Base-by-base conservation (phyloP, 2,888 invertebrate genomes). In the Arctia plantaginis region DNA sequence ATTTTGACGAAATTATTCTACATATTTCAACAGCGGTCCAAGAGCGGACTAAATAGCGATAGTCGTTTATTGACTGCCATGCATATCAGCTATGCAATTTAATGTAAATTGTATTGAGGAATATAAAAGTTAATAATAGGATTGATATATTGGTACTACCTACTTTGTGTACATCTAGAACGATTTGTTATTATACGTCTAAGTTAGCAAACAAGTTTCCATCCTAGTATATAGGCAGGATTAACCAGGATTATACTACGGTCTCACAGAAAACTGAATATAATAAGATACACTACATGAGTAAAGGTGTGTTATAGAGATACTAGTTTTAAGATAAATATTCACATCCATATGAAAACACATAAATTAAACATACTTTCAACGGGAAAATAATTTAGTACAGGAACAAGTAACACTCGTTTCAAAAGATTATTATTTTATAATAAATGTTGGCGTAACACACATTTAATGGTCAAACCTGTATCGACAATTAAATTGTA, bases 1-100 rank as follows among this genome's bases (percentile, higher is more conserved):
- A 71, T 73, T 74, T 73, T 47, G 71, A 77, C 44, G 35, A 76
- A 69, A 75, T 73, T 72, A 71, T 76, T 69, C 51, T 33, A 35
- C 30, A 18, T n/a, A 66, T 74, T 77, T 72, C 27, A 68, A 66
- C 59, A 20, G 20, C 41, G 27, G 30, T 69, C 71, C 65, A 41
- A 66, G 77, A 69, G 70, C 44, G 51, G 66, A 39, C 72, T 75
- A 69, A 62, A 51, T 64, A 69, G 23, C 51, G 51, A 55, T 71
- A 66, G 68, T 71, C 69, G 72, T 70, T 78, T 67, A 76, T 66
- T 51, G 62, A 73, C 68, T 74, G n/a, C 13, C 33, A 41, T 23
- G 51, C 51, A 51, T 51, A 51, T 51, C 23, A 51, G 10, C 51
- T 8, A n/a, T n/a, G n/a, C 23, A n/a, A n/a, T 55, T 55, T 10